Percentiles rank a stretch among this genome's conserved stretches.
phyloP scores from a whole-genome alignment of 2,888 invertebrate genomes.

The Lomographa bimaculata region DNA sequence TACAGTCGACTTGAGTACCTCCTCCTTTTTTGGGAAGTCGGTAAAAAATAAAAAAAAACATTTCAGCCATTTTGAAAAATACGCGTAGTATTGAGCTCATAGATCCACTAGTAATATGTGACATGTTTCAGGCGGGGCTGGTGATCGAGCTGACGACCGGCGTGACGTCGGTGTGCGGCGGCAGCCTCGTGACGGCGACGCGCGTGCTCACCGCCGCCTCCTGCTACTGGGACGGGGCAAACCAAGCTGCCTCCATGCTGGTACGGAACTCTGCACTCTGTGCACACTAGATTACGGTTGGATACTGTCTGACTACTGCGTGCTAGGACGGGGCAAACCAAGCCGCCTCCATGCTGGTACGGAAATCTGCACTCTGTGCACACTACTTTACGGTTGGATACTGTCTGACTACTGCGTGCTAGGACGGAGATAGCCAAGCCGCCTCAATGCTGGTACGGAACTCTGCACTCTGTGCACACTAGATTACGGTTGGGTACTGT shows the following conservation, averaged over 20 bases:
- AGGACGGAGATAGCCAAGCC: slow-evolving; percentile 39
- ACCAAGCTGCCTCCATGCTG: slow-evolving; percentile 37
- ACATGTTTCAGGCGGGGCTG: slow-evolving; percentile 46
- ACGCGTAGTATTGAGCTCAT: too few relatives aligned
- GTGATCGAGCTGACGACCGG: slow-evolving; percentile 43
- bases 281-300: too few relatives aligned
- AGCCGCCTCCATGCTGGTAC: slow-evolving; percentile 35
- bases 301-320: slow-evolving; percentile 54
- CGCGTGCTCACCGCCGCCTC: slow-evolving; percentile 48
- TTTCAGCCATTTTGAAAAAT: too few relatives aligned
- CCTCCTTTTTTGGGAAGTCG: too few relatives aligned
- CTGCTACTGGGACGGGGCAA: slow-evolving; percentile 47
- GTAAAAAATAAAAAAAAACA: too few relatives aligned
- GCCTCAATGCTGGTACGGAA: slow-evolving; percentile 29
- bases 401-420: slow-evolving; percentile 56
- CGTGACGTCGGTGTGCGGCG: slow-evolving; percentile 47
- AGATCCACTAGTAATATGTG: too few relatives aligned
- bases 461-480: not conserved
- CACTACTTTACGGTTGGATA: too few relatives aligned
- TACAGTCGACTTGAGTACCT: too few relatives aligned
- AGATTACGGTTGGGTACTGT: too few relatives aligned
- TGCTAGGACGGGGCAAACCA: slow-evolving; percentile 44
- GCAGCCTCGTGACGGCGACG: slow-evolving; percentile 49
- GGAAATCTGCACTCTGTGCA: not conserved
- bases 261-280: slow-evolving; percentile 14